Evolutionary conservation across 2,888 invertebrate species (phyloP), one percentile per base, ranked within the genome.

Genomic region (Andrena bucephala): DNA sequence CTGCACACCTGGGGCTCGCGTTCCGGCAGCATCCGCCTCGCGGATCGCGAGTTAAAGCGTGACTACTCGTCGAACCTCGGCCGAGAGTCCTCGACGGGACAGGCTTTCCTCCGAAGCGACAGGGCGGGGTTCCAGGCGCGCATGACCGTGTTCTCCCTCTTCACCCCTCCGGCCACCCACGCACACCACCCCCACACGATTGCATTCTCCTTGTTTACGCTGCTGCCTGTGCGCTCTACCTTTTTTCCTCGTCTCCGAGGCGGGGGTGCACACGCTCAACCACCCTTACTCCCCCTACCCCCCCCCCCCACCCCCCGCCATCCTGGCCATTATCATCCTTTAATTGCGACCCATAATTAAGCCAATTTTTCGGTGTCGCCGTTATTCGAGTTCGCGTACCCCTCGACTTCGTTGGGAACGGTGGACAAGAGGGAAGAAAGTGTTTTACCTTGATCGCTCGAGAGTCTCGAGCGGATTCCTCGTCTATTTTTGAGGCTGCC

Each of bases 81-180:
- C 85, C 73, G 81, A 81, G 84, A 87, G 84, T 87, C 88, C 88
- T 88, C 88, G 79, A 85, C 87, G 87, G 86, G 81, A 87, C 85
- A 82, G 73, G 80, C 84, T 81, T 83, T 86, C 76, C n/a, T 80
- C 82, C 80, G 85, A 84, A 88, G 88, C 87, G 89, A 92, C 88
- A 92, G 93, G 93, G 93, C 93, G 93, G 93, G 93, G 93, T 93
- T 93, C 93, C 79, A 88, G 81, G 33, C 87, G 92, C 93, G 93
- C 93, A 91, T 89, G 91, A 93, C 91, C 92, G 81, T 36, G 57
- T 74, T 27, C 60, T 36, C 8, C 83, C 68, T 36, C 63, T 42
- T 67, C 57, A 67, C 76, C 81, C 84, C 81, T 85, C 77, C 82
- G 36, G 48, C 77, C 60, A 74, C 36, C 69, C 77, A 72, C 60